These are phyloP conservation scores for Tupaia tana DNA, from an alignment of 2,113 vertebrate genomes.

Conservation along the genomic window DNA sequence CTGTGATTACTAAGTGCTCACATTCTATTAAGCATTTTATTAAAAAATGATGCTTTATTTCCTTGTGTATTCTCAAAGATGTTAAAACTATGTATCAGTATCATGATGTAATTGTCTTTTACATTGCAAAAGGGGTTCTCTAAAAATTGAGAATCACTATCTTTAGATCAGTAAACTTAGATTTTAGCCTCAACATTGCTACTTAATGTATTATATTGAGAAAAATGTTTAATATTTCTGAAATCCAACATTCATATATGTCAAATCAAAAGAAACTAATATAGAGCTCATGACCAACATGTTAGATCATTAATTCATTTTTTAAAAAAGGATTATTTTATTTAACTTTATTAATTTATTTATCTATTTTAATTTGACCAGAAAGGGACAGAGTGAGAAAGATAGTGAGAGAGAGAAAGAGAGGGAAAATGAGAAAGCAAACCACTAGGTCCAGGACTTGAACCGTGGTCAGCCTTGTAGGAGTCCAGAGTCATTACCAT, in stretches of 20 bases:
- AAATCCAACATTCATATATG: neutral
- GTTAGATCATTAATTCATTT: neutral
- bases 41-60: neutral
- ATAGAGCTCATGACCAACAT: neutral
- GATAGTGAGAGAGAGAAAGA: too few relatives aligned
- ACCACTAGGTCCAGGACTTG: too few relatives aligned
- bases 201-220: neutral
- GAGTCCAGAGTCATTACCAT: too few relatives aligned
- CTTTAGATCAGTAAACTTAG: neutral
- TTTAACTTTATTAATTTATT: too few relatives aligned
- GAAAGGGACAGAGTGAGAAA: too few relatives aligned
- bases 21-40: neutral
- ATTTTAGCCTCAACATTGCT: neutral
- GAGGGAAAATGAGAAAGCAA: too few relatives aligned
- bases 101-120: neutral
- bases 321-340: too few relatives aligned
- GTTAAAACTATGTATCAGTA: neutral
- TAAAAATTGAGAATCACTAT: neutral
- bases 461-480: too few relatives aligned
- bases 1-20: neutral
- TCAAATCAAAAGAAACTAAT: neutral
- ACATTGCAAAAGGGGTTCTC: neutral
- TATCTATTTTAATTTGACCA: too few relatives aligned
- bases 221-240: neutral
- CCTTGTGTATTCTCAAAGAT: neutral